Evolutionary conservation across 1,140 invertebrate genomes (phyloP), one percentile per base, ranked within the genome.

Genomic region (Stegodyphus dumicola): DNA sequence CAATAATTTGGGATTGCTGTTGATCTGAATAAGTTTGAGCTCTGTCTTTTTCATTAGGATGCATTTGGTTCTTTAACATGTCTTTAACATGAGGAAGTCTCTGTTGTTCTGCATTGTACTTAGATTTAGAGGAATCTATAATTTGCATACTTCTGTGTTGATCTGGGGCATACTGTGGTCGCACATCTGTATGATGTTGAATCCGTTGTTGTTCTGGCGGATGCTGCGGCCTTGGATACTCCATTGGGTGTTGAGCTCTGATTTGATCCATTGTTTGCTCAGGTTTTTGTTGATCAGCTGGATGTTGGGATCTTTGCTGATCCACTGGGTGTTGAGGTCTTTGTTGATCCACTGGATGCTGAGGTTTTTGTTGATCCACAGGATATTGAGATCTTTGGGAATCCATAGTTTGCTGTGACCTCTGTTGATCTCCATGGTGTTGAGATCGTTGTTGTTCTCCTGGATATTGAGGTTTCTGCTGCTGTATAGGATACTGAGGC

Each of bases 371-470:
- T 17, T 67, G 65, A 67, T 67, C 65, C 17, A 67, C 6, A 18
- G 65, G 11, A 67, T 67, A n/a, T 6, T 17, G 70, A 56, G n/a
- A 10, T 76, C 54, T 76, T 13, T 71, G 54, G 5, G 7, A 60
- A 48, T 76, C 54, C 17, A 10, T 53, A 17, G 52, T 52, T 15
- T 56, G n/a, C 17, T 76, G 74, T 18, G 11, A 7, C n/a, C 74
- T 60, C 15, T 15, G 6, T 79, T 33, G n/a, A 10, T 73, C n/a
- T 33, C 1, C 13, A 18, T 17, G 74, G 80, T 33, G 33, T 73
- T 71, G 78, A 49, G 69, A 11, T 64, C 69, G 71, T 64, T 81
- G 78, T 52, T 71, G 70, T 17, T 83, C 79, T 17, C 33, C 49
- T 7, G 79, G 60, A 65, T 83, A 53, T 18, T 51, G 54, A 18